Evolutionary conservation across 1,140 invertebrate genomes (phyloP), one percentile per base, ranked within the genome.

Genomic region (Mamestra configurata): DNA sequence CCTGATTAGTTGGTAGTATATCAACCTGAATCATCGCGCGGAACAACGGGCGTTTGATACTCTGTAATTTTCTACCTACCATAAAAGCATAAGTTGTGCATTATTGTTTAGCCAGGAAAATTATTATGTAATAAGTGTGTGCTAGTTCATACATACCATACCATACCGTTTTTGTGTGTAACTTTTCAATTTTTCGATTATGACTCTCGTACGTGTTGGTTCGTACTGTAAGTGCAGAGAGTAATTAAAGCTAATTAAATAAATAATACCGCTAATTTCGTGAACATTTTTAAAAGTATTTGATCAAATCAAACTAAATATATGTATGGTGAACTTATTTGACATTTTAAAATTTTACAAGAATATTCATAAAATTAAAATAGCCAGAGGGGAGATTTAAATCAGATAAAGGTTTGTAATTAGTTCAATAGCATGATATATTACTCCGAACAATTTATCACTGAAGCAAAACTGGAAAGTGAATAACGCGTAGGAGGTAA

Each of bases 401-500:
- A 49, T 46, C 22, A 49, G 15, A 22, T 11, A 27, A 24, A 6
- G 20, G 10, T 15, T 46, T 31, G 20, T 46, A 70, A 70, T 70
- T 15, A 70, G 40, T 70, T 46, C 20, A 43, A 71, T 53, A 71
- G 31, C 49, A 57, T 73, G 40, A 70, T 40, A 40, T 37, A 57
- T 37, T 37, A 40, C 35, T 55, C 49, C 24, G 53, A 73, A n/a
- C 53, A 43, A 73, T n/a, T 49, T 27, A 49, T 70, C 31, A 46
- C 40, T 70, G 40, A 57, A 73, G 51, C 31, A 40, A 73, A 70
- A 71, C 24, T 53, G 53, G 20, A 51, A 49, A 72, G 49, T 5
- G 70, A 55, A 51, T 55, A 20, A 22, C 49, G 49, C 51, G 70
- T 72, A 55, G 71, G 71, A 22, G 73, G 73, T 6, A 64, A 35